A percentile compares a stretch with the other conserved stretches of the same genome.
Conservation (phyloP, 2,113 vertebrate species). For the Amphilophus citrinellus region DNA sequence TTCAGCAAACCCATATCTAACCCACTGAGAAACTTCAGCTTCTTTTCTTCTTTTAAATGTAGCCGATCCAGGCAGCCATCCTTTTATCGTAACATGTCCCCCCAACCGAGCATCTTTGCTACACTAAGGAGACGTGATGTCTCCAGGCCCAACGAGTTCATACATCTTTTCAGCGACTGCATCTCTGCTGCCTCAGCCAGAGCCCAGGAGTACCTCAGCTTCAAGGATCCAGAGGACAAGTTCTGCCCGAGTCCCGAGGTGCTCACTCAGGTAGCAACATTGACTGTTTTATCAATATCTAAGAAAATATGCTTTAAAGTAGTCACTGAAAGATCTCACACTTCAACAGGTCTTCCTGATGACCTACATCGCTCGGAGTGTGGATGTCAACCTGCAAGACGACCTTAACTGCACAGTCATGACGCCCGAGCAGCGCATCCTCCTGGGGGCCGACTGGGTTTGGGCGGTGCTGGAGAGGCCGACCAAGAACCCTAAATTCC, state of each 20-base stretch:
- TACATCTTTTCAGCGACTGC: slow-evolving; percentile 74
- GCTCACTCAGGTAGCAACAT: slow-evolving; percentile 66
- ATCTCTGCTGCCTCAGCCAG: slow-evolving; percentile 66
- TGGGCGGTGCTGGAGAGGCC: slow-evolving; percentile 77
- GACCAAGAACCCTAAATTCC: slow-evolving; percentile 75
- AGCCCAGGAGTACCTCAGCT: slow-evolving; percentile 79
- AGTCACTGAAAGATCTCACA: not conserved
- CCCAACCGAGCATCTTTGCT: slow-evolving; percentile 60
- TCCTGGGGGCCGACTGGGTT: slow-evolving; percentile 83
- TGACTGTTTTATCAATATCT: not conserved
- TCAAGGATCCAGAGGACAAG: slow-evolving; percentile 78
- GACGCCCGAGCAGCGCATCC: slow-evolving; percentile 77
- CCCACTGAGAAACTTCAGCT: slow-evolving; percentile 10
- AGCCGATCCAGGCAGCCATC: not conserved
- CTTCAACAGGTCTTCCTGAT: slow-evolving; percentile 78
- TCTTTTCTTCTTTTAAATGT: slow-evolving; percentile 35
- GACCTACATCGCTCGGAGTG: slow-evolving; percentile 79
- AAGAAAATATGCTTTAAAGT: not conserved
- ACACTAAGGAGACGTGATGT: slow-evolving; percentile 44
- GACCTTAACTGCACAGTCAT: slow-evolving; percentile 80
- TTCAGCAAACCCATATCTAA: slow-evolving; percentile 24
- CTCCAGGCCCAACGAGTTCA: slow-evolving; percentile 49
- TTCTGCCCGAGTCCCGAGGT: slow-evolving; percentile 61
- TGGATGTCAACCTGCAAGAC: slow-evolving; percentile 66
- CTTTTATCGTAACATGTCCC: not conserved